These are phyloP conservation scores for Amazonetta brasiliensis DNA, from an alignment of 2,797 vertebrate genomes.

Conservation along the genomic window DNA sequence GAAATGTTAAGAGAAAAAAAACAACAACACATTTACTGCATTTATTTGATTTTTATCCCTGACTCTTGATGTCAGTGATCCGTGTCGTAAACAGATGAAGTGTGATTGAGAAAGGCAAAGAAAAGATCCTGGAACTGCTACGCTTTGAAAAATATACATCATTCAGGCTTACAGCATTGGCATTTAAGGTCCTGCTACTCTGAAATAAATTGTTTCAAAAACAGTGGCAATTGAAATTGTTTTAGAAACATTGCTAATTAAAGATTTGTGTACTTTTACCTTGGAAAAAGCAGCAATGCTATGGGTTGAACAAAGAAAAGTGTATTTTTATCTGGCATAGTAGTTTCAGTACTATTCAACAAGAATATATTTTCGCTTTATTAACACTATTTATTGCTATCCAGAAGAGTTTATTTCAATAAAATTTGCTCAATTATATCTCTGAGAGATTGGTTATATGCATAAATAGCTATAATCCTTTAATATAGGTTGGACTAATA, in stretches of 20 bases:
- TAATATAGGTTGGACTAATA: not conserved
- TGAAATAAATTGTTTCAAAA: constrained; percentile 18
- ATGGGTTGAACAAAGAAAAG: not conserved
- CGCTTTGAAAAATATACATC: not conserved
- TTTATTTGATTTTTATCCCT: constrained; percentile 31
- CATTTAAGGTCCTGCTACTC: not conserved
- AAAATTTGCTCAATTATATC: not conserved
- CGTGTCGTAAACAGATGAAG: not conserved
- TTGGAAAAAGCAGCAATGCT: not conserved
- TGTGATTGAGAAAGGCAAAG: not conserved
- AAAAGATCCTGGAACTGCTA: not conserved
- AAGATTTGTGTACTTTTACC: not conserved
- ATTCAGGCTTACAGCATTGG: not conserved
- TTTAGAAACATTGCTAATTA: not conserved
- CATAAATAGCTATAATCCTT: not conserved
- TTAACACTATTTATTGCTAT: not conserved
- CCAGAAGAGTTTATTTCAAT: not conserved
- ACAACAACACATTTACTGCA: not conserved
- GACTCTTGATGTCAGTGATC: not conserved
- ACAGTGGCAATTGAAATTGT: not conserved
- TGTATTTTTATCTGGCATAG: not conserved
- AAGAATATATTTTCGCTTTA: not conserved
- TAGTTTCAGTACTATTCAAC: not conserved
- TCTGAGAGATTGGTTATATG: not conserved
- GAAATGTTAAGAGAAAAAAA: not conserved